Conservation (phyloP, 1,140 invertebrate species). For the Bombus sibiricus region DNA sequence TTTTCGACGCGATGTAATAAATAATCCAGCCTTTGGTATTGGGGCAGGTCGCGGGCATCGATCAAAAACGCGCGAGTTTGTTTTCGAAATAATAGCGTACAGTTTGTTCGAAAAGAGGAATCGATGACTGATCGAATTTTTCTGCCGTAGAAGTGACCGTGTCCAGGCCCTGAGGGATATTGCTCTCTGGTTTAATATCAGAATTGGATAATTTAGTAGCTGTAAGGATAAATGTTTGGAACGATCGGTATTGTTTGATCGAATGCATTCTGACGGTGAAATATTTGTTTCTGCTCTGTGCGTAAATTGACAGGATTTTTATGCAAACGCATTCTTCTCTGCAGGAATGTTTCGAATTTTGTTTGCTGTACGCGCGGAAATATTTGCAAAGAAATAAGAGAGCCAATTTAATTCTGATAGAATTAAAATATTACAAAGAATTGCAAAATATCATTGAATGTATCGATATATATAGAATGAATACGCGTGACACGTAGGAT, state of each 20-base stretch:
- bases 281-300: neutral
- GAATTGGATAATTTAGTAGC: constrained; percentile 8
- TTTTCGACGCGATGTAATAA: constrained; percentile 38
- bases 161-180: too few relatives aligned
- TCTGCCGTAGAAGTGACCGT: too few relatives aligned
- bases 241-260: neutral
- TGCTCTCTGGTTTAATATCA: neutral
- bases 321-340: neutral
- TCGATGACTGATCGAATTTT: neutral
- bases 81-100: constrained; percentile 24
- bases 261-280: neutral
- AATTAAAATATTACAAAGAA: neutral
- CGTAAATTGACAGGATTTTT: neutral
- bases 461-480: neutral
- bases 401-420: neutral
- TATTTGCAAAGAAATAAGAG: constrained; percentile 1
- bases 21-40: constrained; percentile 12
- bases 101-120: neutral
- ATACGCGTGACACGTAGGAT: neutral
- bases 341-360: neutral
- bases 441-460: neutral
- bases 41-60: neutral
- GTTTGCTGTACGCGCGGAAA: neutral
- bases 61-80: constrained; percentile 31
- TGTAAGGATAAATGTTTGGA: neutral